phyloP scores from a whole-genome alignment of 2,888 invertebrate species.

The Alloplasta piceator region DNA sequence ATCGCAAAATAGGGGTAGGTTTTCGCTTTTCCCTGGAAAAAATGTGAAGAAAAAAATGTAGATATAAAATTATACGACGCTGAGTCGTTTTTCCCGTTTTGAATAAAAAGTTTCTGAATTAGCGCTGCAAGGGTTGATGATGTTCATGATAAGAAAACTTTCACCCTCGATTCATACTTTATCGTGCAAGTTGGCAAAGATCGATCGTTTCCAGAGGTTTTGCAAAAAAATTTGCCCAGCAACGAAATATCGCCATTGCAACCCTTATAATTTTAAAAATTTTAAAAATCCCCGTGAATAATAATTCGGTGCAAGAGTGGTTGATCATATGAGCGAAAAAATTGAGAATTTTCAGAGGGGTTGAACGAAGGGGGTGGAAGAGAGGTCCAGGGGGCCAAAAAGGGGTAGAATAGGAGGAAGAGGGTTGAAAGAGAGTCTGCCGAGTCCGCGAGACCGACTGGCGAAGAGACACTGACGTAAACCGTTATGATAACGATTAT shows the following conservation, averaged over 20 bases:
- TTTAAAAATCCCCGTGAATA: neutral
- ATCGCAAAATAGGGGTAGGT: conserved; percentile 34
- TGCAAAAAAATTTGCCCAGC: no score
- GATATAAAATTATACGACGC: neutral
- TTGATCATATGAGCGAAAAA: conserved; percentile 23
- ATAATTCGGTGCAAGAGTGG: neutral
- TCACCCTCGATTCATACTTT: neutral
- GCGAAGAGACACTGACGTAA: conserved; percentile 79
- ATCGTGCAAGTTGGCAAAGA: no score
- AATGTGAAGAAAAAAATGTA: neutral
- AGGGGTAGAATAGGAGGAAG: conserved; percentile 26
- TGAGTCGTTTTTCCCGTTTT: neutral
- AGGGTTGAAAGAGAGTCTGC: conserved; percentile 41
- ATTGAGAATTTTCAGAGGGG: conserved; percentile 46
- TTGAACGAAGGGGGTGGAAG: conserved; percentile 66
- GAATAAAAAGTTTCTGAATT: neutral
- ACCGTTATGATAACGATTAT: conserved; percentile 84
- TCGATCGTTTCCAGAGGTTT: no score
- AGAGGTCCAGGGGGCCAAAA: conserved; percentile 42
- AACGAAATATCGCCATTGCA: no score
- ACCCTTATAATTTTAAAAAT: no score
- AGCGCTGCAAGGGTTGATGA: conserved; percentile 1
- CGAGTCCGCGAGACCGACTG: conserved; percentile 55
- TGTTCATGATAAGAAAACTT: neutral
- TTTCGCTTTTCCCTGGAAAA: conserved; percentile 40